Conservation (phyloP, 2,888 invertebrate genomes). For the Eremobia ochroleuca region DNA sequence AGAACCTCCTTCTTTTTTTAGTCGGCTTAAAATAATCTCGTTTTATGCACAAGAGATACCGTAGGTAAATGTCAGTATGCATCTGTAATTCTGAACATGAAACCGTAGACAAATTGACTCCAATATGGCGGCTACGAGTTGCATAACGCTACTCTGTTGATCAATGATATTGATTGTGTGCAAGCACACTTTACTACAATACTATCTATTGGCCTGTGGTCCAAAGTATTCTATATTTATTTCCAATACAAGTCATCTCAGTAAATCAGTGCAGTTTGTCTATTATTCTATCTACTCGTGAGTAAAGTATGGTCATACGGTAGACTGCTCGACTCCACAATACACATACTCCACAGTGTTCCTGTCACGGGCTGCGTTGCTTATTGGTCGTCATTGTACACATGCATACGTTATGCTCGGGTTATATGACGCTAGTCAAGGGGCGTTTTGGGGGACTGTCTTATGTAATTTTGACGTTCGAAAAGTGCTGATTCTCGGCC, state of each 20-base stretch:
- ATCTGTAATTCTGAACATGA: background rate
- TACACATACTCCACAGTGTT: constrained; percentile 16
- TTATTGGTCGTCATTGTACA: constrained; percentile 42
- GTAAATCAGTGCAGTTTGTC: background rate
- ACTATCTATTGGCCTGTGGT: background rate
- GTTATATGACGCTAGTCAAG: background rate
- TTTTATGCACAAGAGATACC: background rate
- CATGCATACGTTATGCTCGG: background rate
- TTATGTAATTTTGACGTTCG: background rate
- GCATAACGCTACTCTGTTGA: background rate
- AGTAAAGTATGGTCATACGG: background rate
- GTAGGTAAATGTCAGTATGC: background rate
- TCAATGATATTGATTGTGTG: constrained; percentile 10
- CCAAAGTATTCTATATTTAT: background rate
- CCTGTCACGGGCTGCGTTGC: background rate
- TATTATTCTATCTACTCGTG: too few species aligned
- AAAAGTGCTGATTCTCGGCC: background rate
- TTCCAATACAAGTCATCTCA: background rate
- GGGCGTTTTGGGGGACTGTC: background rate
- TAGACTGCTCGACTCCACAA: constrained; percentile 18
- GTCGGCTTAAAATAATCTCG: background rate
- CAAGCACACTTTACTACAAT: background rate
- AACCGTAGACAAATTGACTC: constrained; percentile 21
- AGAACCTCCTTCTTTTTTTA: background rate
- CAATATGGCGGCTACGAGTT: background rate